Base-by-base conservation (phyloP, 1,140 invertebrate species). In the Calliphora vicina region DNA sequence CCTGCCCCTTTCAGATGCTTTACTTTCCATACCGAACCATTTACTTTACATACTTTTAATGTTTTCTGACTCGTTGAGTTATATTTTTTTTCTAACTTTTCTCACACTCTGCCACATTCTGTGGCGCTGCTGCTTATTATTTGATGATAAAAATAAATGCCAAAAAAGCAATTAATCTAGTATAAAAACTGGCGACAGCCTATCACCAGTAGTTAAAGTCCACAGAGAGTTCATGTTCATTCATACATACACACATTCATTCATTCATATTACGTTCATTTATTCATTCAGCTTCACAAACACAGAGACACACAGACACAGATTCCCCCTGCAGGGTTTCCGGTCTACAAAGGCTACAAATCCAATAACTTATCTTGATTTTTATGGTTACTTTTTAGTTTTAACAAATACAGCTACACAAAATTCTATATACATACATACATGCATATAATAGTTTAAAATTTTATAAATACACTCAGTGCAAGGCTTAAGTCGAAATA, bases 331-430 rank as follows among this genome's bases (percentile, higher is more conserved):
- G 61, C 23, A 67, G 61, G 17, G 61, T 67, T 23, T 67, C 61
- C 61, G 61, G 61, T 8, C n/a, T 67, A 67, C 61, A 67, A 67
- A 67, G 61, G 61, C 61, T 67, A 67, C 61, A 67, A 67, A 67
- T 67, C 61, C 61, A 67, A 67, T 67, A 67, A 67, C 61, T 67
- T 67, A 67, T 67, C 61, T 67, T 67, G 61, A 67, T 67, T 67
- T 67, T 67, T 67, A 67, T 67, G 61, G 61, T 67, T 67, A 67
- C 61, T 67, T 67, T 67, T 67, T 67, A 67, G 61, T 67, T 67
- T 67, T 67, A 10, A 57, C 17, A 17, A 57, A 67, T 67, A 23
- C n/a, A 20, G 8, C 8, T 50, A 50, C 17, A 50, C 12, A 50
- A 0, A n/a, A 15, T 50, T 35, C 10, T 35, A 35, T 35, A 57